phyloP scores from a whole-genome alignment of 2,888 invertebrate species.

The Argyresthia albistria region DNA sequence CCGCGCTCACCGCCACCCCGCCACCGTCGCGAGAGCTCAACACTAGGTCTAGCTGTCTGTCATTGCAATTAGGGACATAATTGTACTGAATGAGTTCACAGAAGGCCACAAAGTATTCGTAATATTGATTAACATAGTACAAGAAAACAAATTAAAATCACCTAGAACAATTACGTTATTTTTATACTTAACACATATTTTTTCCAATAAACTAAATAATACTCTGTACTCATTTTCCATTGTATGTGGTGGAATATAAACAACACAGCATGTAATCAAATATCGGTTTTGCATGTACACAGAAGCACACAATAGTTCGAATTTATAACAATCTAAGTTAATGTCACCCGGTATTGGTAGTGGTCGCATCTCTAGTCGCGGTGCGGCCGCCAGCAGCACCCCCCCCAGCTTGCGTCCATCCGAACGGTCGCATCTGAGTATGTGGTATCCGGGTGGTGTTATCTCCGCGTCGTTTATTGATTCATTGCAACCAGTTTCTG shows the following conservation, averaged over 20 bases:
- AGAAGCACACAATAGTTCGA: constrained; percentile 4
- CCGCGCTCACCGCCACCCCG: neutral
- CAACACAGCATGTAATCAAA: constrained; percentile 6
- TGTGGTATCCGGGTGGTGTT: neutral
- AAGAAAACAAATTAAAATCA: constrained; percentile 10
- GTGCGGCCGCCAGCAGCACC: constrained; percentile 1
- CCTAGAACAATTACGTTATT: neutral
- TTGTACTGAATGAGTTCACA: constrained; percentile 14
- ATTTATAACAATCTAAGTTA: neutral
- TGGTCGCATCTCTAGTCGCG: constrained; percentile 2
- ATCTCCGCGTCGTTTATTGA: neutral
- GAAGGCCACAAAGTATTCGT: constrained; percentile 13
- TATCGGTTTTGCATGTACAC: neutral
- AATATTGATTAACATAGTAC: constrained; percentile 8
- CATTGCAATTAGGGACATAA: constrained; percentile 10
- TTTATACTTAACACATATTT: neutral
- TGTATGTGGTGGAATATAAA: constrained; percentile 7
- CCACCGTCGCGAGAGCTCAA: neutral
- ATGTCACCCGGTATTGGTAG: neutral
- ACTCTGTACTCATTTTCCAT: constrained; percentile 5
- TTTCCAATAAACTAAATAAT: neutral
- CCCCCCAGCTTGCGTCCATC: constrained; percentile 3
- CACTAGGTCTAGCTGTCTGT: constrained; percentile 5
- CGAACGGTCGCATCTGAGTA: neutral
- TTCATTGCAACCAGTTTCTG: neutral